Conservation (phyloP, 2,113 vertebrate species). For the Barnardius zonarius region DNA sequence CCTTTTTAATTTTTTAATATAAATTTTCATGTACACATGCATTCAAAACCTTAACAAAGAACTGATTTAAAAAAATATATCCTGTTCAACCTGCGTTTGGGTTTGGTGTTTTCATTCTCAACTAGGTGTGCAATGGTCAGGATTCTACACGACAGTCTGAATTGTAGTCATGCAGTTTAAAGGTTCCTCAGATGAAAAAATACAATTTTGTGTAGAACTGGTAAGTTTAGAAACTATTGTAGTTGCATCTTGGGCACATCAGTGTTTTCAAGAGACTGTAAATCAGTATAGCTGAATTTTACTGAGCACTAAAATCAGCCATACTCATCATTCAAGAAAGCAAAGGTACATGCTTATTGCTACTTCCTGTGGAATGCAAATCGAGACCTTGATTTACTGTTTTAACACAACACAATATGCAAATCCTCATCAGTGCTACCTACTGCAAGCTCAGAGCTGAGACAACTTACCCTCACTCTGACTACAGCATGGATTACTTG, state of each 20-base stretch:
- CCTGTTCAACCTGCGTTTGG: constrained; percentile 47
- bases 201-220: neutral
- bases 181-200: neutral
- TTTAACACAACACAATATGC: rapidly evolving
- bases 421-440: neutral
- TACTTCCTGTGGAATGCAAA: neutral
- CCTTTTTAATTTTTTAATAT: constrained; percentile 80
- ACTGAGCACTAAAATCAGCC: neutral
- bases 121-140: neutral
- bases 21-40: constrained; percentile 76
- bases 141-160: neutral
- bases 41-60: constrained; percentile 75
- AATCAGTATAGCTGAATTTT: neutral
- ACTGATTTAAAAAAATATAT: constrained; percentile 71
- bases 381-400: neutral
- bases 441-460: neutral
- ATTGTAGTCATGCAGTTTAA: neutral
- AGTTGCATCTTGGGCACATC: neutral
- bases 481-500: neutral
- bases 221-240: neutral
- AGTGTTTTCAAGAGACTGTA: neutral
- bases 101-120: constrained; percentile 17
- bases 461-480: neutral
- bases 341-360: neutral
- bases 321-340: neutral